These are phyloP conservation scores for Menidia menidia DNA, from an alignment of 2,797 vertebrate genomes.

Conservation along the genomic window DNA sequence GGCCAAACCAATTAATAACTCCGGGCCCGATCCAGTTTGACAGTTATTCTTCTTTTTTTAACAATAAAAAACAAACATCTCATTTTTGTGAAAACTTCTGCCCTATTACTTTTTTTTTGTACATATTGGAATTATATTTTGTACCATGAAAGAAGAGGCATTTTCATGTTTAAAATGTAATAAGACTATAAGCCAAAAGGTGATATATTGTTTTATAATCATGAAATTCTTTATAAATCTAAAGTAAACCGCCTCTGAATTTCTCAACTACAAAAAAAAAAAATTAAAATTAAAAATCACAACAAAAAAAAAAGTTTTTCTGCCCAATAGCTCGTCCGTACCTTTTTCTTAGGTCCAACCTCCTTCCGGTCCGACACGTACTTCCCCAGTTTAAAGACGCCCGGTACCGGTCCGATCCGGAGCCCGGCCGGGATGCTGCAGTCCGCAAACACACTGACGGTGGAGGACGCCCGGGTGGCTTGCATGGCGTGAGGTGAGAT, in stretches of 20 bases:
- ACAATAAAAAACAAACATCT: background rate
- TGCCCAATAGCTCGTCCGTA: slow-evolving; percentile 49
- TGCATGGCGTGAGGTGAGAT: slow-evolving; percentile 88
- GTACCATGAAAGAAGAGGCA: too few species aligned
- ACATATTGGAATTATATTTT: too few species aligned
- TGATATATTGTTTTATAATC: too few species aligned
- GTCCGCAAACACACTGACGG: slow-evolving; percentile 90
- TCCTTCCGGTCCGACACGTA: slow-evolving; percentile 96
- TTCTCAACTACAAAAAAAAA: background rate
- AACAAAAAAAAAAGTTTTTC: background rate
- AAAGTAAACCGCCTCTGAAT: too few species aligned
- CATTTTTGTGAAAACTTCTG: background rate
- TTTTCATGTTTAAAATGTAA: too few species aligned
- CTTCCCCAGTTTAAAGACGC: slow-evolving; percentile 96
- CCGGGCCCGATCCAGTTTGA: slow-evolving; percentile 70
- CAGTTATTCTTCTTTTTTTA: slow-evolving; percentile 49
- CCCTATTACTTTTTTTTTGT: background rate
- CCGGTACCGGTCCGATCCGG: slow-evolving; percentile 90
- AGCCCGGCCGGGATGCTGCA: slow-evolving; percentile 93
- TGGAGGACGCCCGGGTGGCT: slow-evolving; percentile 85
- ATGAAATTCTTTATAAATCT: too few species aligned
- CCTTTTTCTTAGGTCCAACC: slow-evolving; percentile 95
- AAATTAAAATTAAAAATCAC: background rate
- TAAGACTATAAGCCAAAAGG: too few species aligned
- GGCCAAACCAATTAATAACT: slow-evolving; percentile 78